phyloP scores from a whole-genome alignment of 2,797 vertebrate genomes.

The Falco berigora region DNA sequence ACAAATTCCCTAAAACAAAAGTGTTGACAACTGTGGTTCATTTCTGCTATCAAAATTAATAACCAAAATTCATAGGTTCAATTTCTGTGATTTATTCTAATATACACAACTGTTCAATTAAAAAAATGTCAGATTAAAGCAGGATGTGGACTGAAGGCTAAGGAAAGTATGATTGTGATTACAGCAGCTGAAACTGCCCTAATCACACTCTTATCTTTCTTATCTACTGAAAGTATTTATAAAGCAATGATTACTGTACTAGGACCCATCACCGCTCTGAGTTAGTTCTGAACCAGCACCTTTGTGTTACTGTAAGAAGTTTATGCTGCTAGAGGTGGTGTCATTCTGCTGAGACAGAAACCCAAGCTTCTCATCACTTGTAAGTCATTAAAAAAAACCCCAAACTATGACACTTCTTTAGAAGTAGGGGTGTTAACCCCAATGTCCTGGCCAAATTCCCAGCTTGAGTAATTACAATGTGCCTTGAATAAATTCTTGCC shows the following conservation, averaged over 20 bases:
- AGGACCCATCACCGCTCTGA: not conserved
- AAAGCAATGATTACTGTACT: constrained; percentile 6
- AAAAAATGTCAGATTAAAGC: not conserved
- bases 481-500: constrained; percentile 54
- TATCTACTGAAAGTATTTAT: constrained; percentile 42
- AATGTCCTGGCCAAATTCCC: constrained; percentile 36
- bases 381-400: constrained; percentile 37
- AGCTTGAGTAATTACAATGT: not conserved
- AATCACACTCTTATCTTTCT: constrained; percentile 50
- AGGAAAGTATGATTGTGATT: not conserved
- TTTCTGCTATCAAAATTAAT: not conserved
- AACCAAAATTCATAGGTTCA: not conserved
- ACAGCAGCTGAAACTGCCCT: not conserved
- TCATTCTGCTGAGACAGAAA: constrained; percentile 44
- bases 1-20: not conserved
- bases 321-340: not conserved
- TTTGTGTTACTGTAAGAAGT: not conserved
- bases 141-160: not conserved
- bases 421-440: constrained; percentile 53
- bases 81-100: not conserved
- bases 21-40: not conserved
- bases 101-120: not conserved
- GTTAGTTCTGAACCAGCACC: constrained; percentile 13
- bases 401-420: constrained; percentile 28
- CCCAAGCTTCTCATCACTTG: constrained; percentile 16